phyloP scores from a whole-genome alignment of 2,888 invertebrate species.

The Lochmaea crataegi region DNA sequence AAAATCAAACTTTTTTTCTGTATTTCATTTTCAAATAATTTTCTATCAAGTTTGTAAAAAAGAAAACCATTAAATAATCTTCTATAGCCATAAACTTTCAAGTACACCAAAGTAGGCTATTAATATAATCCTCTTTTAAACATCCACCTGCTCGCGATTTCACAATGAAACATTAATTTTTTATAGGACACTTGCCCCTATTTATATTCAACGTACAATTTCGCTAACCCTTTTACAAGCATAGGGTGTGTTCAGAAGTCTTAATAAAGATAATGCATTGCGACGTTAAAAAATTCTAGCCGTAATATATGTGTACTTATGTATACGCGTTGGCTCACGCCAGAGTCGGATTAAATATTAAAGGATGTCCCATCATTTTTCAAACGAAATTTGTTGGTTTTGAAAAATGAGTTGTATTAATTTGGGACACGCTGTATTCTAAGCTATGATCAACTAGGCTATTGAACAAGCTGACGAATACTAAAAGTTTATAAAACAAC shows the following conservation, averaged over 20 bases:
- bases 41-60: neutral
- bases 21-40: neutral
- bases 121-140: constrained; percentile 29
- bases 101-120: constrained; percentile 27
- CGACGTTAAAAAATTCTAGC: constrained; percentile 40
- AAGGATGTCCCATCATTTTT: no score
- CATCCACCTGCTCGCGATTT: constrained; percentile 36
- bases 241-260: constrained; percentile 50
- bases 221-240: constrained; percentile 44
- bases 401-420: no score
- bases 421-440: no score
- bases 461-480: no score
- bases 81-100: constrained; percentile 18
- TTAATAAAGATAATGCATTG: constrained; percentile 53
- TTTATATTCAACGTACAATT: constrained; percentile 42
- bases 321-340: neutral
- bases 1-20: no score
- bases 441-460: no score
- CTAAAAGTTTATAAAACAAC: no score
- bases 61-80: constrained; percentile 5
- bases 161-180: constrained; percentile 34
- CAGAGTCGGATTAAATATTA: constrained; percentile 15
- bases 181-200: constrained; percentile 42
- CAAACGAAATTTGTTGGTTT: no score
- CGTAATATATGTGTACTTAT: constrained; percentile 15